Evolutionary conservation across 92 coral and sea anemone species (phyloP).

Genomic region (Pocillopora meandrina): DNA sequence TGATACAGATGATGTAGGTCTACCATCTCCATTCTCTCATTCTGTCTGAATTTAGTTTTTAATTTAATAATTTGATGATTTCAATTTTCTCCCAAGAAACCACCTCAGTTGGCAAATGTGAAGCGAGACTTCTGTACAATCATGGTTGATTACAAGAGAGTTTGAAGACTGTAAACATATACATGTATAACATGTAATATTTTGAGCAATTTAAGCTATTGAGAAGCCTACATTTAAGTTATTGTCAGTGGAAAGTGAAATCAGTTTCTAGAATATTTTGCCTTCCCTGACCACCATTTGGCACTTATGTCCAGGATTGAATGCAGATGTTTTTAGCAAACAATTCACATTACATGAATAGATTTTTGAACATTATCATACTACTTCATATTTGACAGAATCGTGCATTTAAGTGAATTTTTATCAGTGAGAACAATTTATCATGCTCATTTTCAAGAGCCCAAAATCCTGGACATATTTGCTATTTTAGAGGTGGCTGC

Average conservation of each 20-base stretch:
- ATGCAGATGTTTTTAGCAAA: neutral
- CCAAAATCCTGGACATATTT: too few relatives aligned
- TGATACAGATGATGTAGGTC: constrained; percentile 12
- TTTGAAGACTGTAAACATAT: too few relatives aligned
- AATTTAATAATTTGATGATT: neutral
- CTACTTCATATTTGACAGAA: too few relatives aligned
- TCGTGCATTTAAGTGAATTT: too few relatives aligned
- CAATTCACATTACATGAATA: neutral
- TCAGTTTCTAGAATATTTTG: neutral
- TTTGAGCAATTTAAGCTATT: neutral
- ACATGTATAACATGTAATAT: neutral
- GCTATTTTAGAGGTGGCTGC: too few relatives aligned
- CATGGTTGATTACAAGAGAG: neutral
- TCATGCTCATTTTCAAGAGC: neutral
- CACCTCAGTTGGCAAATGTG: neutral
- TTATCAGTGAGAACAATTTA: neutral
- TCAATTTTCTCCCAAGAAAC: constrained; percentile 7
- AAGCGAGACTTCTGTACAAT: constrained; percentile 13
- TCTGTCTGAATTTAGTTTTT: too few relatives aligned
- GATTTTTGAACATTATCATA: neutral
- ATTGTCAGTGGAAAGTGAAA: neutral
- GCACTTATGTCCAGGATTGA: neutral
- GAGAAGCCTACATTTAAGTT: constrained; percentile 1
- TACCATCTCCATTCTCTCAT: neutral
- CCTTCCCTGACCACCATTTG: constrained; percentile 5